These are phyloP conservation scores for Gymnobelideus leadbeateri DNA, from an alignment of 2,113 vertebrate species.

Conservation along the genomic window DNA sequence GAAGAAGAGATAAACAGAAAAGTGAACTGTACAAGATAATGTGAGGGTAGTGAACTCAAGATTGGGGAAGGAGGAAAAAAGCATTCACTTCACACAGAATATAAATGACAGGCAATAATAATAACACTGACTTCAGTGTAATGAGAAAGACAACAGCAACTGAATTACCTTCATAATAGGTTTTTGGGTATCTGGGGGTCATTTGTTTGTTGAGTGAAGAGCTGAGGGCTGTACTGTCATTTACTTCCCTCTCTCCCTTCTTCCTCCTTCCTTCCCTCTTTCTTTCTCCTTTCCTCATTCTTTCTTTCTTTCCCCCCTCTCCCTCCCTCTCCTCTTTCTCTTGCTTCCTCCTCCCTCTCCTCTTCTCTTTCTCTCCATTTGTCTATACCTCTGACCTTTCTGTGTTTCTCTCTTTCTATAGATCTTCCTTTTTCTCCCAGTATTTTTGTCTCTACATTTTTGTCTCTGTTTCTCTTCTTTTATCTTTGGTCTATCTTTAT, in stretches of 20 bases:
- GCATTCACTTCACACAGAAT: not conserved
- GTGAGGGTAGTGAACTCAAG: accelerated
- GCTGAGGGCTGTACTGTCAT: constrained; percentile 44
- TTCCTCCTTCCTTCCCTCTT: no score
- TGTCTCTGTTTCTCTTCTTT: not conserved
- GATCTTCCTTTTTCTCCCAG: not conserved
- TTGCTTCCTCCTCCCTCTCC: not conserved
- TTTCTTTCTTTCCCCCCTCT: not conserved
- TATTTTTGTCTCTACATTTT: not conserved
- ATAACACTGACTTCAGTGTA: constrained; percentile 43
- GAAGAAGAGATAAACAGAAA: not conserved
- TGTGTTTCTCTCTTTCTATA: not conserved
- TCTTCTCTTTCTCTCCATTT: not conserved
- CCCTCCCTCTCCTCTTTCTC: not conserved
- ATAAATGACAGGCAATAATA: constrained; percentile 73
- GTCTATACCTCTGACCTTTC: not conserved
- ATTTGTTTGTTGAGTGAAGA: constrained; percentile 70
- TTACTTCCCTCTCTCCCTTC: not conserved
- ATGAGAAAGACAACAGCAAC: constrained; percentile 64
- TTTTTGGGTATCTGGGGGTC: constrained; percentile 46
- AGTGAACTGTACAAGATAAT: not conserved
- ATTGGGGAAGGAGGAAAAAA: not conserved
- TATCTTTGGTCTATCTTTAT: not conserved
- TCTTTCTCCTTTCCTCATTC: no score
- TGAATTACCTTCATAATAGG: constrained; percentile 66